Base-by-base conservation (phyloP, 2,888 invertebrate species). In the Aelia acuminata region DNA sequence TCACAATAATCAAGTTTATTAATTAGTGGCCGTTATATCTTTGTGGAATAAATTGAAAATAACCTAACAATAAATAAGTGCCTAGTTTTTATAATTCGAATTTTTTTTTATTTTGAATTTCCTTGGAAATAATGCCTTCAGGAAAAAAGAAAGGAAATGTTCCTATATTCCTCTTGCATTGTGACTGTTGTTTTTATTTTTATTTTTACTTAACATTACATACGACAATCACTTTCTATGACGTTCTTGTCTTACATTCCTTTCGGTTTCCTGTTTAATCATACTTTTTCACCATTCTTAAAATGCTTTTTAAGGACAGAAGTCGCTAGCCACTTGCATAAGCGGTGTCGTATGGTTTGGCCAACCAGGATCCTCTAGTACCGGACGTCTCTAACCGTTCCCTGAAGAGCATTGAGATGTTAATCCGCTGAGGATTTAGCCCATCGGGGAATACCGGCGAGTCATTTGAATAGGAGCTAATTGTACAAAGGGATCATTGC, bases 391-490 rank as follows among this genome's bases (percentile, higher is more conserved):
- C 57, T 57, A 26, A 57, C 57, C 57, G 4, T 57, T 57, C 57
- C 57, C 13, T 57, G 57, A 70, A 35, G 63, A 70, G 63, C 63
- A 70, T 70, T 70, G 18, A 35, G 63, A 70, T 70, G 63, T 18
- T 70, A 70, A 70, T 70, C 18, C 63, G 18, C 7, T 8, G 63
- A 35, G 26, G 31, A 35, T 70, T 70, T 15, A 35, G 31, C 0
- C 35, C 63, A 70, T 70, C 63, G 63, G 63, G 63, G 63, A 70
- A 70, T 70, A 70, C 63, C 63, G 13, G 63, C 31, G 31, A 70
- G 35, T 70, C 63, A 70, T 70, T 70, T 70, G 63, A 35, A 70
- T 70, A 35, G 63, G 63, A 20, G 35, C 31, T 35, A 20, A 70
- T 70, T 70, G 18, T 70, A 8, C 18, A 20, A n/a, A 0, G 63